These are phyloP conservation scores for Lucinisca nassula DNA, from an alignment of 2,888 invertebrate species.

Conservation along the genomic window DNA sequence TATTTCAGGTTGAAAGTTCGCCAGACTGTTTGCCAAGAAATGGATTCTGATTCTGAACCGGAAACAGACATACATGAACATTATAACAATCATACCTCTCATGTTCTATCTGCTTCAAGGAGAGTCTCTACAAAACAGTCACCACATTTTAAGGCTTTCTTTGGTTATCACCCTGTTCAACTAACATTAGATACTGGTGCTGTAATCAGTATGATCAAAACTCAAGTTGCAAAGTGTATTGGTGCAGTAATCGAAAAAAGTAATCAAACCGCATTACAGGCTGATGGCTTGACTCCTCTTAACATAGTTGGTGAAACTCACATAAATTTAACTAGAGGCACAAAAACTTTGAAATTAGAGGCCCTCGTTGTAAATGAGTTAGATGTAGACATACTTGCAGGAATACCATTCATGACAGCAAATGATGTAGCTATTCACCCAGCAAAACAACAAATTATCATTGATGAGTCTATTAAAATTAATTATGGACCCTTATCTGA, in stretches of 20 bases:
- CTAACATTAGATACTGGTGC: conserved; percentile 41
- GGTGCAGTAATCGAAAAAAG: conserved; percentile 32
- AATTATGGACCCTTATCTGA: not conserved
- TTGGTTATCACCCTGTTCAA: conserved; percentile 22
- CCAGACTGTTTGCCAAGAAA: too few relatives aligned
- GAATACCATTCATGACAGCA: conserved; percentile 57
- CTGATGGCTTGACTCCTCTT: too few relatives aligned
- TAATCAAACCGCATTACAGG: too few relatives aligned
- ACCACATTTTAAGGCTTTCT: conserved; percentile 7
- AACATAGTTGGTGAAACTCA: too few relatives aligned
- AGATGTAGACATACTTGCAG: conserved; percentile 67
- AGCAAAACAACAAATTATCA: conserved; percentile 42
- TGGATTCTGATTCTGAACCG: too few relatives aligned
- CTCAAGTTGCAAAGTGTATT: conserved; percentile 38
- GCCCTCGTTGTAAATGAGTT: conserved; percentile 47
- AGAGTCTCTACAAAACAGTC: too few relatives aligned
- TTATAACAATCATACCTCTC: too few relatives aligned
- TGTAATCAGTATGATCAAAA: conserved; percentile 50
- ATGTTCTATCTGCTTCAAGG: too few relatives aligned
- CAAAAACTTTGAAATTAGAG: conserved; percentile 9
- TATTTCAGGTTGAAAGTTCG: too few relatives aligned
- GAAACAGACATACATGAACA: too few relatives aligned
- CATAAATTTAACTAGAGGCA: conserved; percentile 15
- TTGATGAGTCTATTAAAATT: conserved; percentile 8
- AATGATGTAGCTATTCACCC: conserved; percentile 62